These are phyloP conservation scores for Cyanocitta stelleri DNA, from an alignment of 2,113 vertebrate species.

Conservation along the genomic window DNA sequence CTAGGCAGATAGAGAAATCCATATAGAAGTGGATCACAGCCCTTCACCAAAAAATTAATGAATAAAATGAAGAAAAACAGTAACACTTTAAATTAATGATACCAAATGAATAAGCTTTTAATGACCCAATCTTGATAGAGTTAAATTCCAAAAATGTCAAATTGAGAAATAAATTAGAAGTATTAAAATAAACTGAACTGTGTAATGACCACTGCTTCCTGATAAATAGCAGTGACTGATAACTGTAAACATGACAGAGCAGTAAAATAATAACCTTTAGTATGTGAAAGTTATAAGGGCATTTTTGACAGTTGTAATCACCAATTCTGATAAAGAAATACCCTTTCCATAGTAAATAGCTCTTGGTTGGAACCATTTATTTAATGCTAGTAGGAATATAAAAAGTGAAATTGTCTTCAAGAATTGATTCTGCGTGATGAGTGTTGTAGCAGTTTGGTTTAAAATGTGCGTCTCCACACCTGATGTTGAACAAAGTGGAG, in stretches of 20 bases:
- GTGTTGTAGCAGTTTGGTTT: background rate
- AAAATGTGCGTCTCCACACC: background rate
- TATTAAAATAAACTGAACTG: background rate
- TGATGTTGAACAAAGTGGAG: background rate
- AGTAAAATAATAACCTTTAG: conserved; percentile 20
- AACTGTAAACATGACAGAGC: background rate
- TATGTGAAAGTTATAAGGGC: background rate
- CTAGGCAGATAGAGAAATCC: background rate
- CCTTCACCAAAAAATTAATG: background rate
- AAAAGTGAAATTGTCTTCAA: background rate
- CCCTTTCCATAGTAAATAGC: background rate
- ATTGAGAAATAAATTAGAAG: background rate
- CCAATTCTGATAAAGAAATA: conserved; percentile 5
- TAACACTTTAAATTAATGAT: background rate
- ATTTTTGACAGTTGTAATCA: background rate
- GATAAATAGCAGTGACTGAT: background rate
- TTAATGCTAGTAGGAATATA: background rate
- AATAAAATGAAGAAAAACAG: background rate
- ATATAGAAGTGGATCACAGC: background rate
- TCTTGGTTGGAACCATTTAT: background rate
- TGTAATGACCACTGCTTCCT: background rate
- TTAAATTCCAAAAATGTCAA: conserved; percentile 9
- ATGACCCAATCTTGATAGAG: background rate
- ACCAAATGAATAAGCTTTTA: background rate
- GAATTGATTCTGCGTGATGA: background rate